Conservation (phyloP, 1,140 invertebrate genomes). For the Halesus radiatus region DNA sequence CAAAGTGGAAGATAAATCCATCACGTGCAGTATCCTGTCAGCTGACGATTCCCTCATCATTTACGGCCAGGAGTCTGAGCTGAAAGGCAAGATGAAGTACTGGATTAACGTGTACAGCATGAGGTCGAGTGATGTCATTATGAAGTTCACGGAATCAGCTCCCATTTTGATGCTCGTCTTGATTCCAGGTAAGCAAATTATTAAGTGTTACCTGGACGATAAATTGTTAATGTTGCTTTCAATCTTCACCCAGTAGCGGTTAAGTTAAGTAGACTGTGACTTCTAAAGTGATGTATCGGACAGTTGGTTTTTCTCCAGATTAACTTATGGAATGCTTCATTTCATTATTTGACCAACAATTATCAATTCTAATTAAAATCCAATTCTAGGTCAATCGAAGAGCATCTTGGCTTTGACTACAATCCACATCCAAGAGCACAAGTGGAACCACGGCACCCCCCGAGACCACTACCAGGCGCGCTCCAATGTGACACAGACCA, state of each 20-base stretch:
- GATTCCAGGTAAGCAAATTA: slow-evolving; percentile 43
- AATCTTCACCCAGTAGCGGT: too few species aligned
- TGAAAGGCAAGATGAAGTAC: neutral
- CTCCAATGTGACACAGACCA: slow-evolving; percentile 20
- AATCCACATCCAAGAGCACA: slow-evolving; percentile 39
- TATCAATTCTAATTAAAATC: neutral
- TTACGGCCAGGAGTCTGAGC: slow-evolving; percentile 11
- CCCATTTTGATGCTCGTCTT: slow-evolving; percentile 27
- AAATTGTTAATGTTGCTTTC: too few species aligned
- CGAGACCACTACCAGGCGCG: slow-evolving; percentile 2
- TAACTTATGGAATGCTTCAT: too few species aligned
- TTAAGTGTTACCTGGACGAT: too few species aligned
- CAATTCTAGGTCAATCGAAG: slow-evolving; percentile 32
- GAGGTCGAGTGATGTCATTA: slow-evolving; percentile 15
- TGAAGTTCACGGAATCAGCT: slow-evolving; percentile 40
- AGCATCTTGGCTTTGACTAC: slow-evolving; percentile 42
- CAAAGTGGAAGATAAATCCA: slow-evolving; percentile 18
- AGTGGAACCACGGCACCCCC: slow-evolving; percentile 36
- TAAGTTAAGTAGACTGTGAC: too few species aligned
- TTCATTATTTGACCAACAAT: neutral
- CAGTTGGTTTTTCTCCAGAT: too few species aligned
- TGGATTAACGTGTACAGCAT: slow-evolving; percentile 44
- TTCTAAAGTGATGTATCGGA: too few species aligned
- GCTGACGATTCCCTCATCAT: slow-evolving; percentile 45
- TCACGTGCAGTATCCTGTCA: slow-evolving; percentile 43